Evolutionary conservation across 1,140 invertebrate genomes (phyloP).

Genomic region (Pteromalus puparum): DNA sequence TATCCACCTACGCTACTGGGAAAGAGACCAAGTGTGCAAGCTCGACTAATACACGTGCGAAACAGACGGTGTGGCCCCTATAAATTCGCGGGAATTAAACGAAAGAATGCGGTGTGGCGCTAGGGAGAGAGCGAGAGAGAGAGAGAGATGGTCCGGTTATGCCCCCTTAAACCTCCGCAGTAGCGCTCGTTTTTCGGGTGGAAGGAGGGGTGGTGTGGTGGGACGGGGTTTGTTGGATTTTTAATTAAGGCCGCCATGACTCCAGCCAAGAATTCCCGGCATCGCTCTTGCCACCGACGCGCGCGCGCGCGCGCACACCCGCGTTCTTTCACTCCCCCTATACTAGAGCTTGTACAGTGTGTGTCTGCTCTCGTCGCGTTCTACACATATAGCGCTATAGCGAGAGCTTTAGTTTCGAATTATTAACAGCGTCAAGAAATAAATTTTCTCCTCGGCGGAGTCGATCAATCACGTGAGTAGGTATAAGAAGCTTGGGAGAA

Average conservation of each 20-base stretch:
- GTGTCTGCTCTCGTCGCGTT: not conserved
- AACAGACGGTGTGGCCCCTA: conserved; percentile 57
- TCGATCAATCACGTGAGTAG: not conserved
- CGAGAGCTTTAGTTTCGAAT: too few relatives aligned
- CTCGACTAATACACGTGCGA: not conserved
- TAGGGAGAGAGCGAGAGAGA: conserved; percentile 10
- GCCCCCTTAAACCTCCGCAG: conserved; percentile 64
- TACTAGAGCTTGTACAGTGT: not conserved
- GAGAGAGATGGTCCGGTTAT: conserved; percentile 35
- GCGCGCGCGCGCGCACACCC: too few relatives aligned
- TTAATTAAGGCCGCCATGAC: conserved; percentile 76
- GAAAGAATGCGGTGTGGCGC: conserved; percentile 74
- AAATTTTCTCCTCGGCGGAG: not conserved
- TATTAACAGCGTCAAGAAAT: not conserved
- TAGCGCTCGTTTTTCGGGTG: conserved; percentile 52
- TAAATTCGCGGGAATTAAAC: conserved; percentile 77
- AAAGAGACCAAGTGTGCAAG: not conserved
- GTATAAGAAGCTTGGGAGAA: not conserved
- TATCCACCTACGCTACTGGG: too few relatives aligned
- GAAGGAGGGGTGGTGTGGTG: conserved; percentile 51
- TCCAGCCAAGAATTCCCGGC: conserved; percentile 73
- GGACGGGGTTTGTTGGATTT: conserved; percentile 73
- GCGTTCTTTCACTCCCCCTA: conserved; percentile 22
- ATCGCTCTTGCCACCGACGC: conserved; percentile 52
- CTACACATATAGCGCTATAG: not conserved